phyloP scores from a whole-genome alignment of 2,888 invertebrate species.

The Archaeoteleia sp. region DNA sequence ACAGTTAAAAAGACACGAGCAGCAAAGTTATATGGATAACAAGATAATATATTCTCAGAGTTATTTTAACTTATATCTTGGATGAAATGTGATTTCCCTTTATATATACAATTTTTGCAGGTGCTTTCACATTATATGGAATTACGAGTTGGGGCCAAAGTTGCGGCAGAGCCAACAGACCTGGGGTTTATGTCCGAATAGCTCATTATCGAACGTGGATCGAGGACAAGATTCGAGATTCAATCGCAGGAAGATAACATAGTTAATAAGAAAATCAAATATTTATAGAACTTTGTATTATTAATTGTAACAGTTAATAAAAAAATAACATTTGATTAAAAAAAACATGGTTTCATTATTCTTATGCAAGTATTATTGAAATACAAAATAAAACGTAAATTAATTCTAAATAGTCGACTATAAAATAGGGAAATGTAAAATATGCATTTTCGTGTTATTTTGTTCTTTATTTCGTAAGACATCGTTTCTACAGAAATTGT shows the following conservation, averaged over 20 bases:
- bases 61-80: too few species aligned
- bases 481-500: slow-evolving; percentile 71
- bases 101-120: slow-evolving; percentile 75
- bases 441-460: slow-evolving; percentile 59
- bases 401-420: too few species aligned
- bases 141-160: slow-evolving; percentile 87
- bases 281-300: neutral
- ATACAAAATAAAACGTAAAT: too few species aligned
- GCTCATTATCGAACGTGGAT: slow-evolving; percentile 82
- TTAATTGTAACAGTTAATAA: too few species aligned
- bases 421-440: neutral
- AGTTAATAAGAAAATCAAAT: neutral
- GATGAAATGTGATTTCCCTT: too few species aligned
- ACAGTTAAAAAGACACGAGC: too few species aligned
- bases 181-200: slow-evolving; percentile 84
- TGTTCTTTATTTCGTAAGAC: slow-evolving; percentile 70
- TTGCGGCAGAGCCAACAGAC: slow-evolving; percentile 84
- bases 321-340: too few species aligned
- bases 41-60: neutral
- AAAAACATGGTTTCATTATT: too few species aligned
- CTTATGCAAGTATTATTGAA: too few species aligned
- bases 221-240: slow-evolving; percentile 76
- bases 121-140: slow-evolving; percentile 81
- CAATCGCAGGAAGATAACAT: slow-evolving; percentile 62
- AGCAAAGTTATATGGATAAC: neutral